Evolutionary conservation across 2,797 vertebrate species (phyloP).

Genomic region (Ara ararauna): DNA sequence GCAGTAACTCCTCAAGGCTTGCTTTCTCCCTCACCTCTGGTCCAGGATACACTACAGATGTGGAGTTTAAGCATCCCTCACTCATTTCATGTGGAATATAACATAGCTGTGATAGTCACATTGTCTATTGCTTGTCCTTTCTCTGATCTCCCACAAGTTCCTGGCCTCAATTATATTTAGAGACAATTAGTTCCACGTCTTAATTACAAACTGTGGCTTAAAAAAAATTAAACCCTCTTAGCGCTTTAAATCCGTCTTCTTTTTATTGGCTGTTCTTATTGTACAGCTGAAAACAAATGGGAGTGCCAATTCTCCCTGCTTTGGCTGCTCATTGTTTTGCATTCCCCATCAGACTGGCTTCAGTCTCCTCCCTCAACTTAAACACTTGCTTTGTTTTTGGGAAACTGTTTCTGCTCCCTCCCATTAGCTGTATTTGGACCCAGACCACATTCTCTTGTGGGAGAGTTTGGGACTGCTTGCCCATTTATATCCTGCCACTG

Average conservation of each 20-base stretch:
- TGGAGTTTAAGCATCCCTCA: not conserved
- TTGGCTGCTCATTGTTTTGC: not conserved
- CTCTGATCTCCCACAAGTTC: not conserved
- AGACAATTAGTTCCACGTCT: not conserved
- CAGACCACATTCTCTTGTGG: not conserved
- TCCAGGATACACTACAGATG: not conserved
- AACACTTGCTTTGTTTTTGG: not conserved
- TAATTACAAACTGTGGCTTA: slow-evolving; percentile 18
- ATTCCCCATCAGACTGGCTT: not conserved
- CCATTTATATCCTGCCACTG: not conserved
- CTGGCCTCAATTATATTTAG: slow-evolving; percentile 21
- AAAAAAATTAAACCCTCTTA: not conserved
- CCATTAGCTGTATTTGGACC: not conserved
- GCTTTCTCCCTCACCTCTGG: not conserved
- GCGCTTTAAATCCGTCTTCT: not conserved
- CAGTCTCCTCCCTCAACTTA: not conserved
- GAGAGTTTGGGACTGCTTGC: not conserved
- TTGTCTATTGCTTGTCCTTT: not conserved
- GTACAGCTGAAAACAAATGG: not conserved
- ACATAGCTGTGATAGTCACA: not conserved
- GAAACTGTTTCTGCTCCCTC: not conserved
- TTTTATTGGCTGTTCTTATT: not conserved
- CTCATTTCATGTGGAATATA: not conserved
- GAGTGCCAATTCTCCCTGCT: not conserved
- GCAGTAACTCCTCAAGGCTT: not conserved